phyloP scores from a whole-genome alignment of 1,140 invertebrate genomes.

The Lethocerus indicus region DNA sequence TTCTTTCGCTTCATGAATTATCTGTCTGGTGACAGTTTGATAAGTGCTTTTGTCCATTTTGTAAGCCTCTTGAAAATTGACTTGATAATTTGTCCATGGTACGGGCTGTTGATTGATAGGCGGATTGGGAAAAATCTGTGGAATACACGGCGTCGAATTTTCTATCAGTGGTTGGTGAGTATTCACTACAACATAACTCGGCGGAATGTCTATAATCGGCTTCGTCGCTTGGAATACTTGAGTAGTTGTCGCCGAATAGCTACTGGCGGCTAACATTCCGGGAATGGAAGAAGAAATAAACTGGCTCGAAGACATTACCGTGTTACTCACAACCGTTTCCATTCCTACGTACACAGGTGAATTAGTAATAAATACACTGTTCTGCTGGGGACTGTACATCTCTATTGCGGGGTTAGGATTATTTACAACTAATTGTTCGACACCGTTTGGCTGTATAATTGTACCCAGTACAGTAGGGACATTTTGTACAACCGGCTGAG shows the following conservation, averaged over 20 bases:
- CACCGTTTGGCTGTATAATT: slow-evolving; percentile 38
- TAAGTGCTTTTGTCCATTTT: slow-evolving; percentile 13
- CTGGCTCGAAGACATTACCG: slow-evolving; percentile 67
- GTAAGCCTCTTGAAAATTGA: slow-evolving; percentile 10
- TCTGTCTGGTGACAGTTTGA: slow-evolving; percentile 10
- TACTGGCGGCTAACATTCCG: slow-evolving; percentile 55
- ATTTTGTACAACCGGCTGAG: slow-evolving; percentile 27
- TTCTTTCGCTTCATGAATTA: slow-evolving; percentile 11
- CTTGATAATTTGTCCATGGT: slow-evolving; percentile 15
- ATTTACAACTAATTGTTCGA: slow-evolving; percentile 40
- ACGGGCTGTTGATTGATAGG: slow-evolving; percentile 7
- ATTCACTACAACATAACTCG: slow-evolving; percentile 47
- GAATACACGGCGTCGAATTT: slow-evolving; percentile 17
- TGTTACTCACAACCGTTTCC: slow-evolving; percentile 69
- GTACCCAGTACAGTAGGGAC: slow-evolving; percentile 42
- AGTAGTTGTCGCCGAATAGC: slow-evolving; percentile 60
- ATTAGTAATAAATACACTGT: slow-evolving; percentile 33
- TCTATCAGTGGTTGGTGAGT: slow-evolving; percentile 19
- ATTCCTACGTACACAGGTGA: slow-evolving; percentile 64
- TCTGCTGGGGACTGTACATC: slow-evolving; percentile 30
- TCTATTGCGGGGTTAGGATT: slow-evolving; percentile 41
- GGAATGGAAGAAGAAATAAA: slow-evolving; percentile 56
- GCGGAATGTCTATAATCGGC: slow-evolving; percentile 43
- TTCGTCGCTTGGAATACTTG: slow-evolving; percentile 68
- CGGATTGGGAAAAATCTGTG: slow-evolving; percentile 11